These are phyloP conservation scores for Actinostola sp. DNA, from an alignment of 92 coral and sea anemone genomes.

Conservation along the genomic window DNA sequence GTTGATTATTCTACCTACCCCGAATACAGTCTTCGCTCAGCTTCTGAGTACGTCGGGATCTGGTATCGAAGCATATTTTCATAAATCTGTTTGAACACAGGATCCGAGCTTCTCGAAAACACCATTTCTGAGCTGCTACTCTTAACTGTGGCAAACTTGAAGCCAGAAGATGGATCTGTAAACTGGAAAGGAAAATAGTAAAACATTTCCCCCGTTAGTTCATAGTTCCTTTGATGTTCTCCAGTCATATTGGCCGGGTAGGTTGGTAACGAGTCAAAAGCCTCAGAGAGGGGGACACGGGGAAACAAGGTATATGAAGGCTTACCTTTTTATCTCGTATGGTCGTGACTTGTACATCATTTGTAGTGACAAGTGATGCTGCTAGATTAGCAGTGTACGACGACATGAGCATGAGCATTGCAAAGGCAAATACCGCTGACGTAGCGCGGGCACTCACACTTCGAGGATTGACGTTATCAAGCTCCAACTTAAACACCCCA, in stretches of 20 bases:
- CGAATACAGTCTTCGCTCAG: constrained; percentile 36
- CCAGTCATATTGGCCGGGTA: neutral
- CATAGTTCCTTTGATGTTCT: neutral
- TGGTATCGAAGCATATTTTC: constrained; percentile 67
- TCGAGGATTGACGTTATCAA: constrained; percentile 63
- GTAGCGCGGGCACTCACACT: constrained; percentile 65
- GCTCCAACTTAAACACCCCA: constrained; percentile 68
- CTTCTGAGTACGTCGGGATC: constrained; percentile 52
- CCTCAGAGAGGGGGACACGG: no score
- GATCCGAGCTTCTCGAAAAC: constrained; percentile 64
- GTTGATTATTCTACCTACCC: constrained; percentile 66
- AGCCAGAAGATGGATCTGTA: constrained; percentile 57
- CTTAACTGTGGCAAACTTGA: constrained; percentile 65
- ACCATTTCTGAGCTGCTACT: constrained; percentile 67
- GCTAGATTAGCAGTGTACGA: constrained; percentile 78
- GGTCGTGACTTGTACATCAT: constrained; percentile 46
- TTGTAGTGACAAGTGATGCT: constrained; percentile 60
- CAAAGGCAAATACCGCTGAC: constrained; percentile 68
- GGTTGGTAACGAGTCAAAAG: no score
- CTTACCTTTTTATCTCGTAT: constrained; percentile 70
- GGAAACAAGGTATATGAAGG: no score
- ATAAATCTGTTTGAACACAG: constrained; percentile 48
- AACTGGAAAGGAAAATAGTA: constrained; percentile 8
- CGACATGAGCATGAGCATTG: constrained; percentile 51
- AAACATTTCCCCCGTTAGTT: neutral